Conservation (phyloP, 2,888 invertebrate species). For the Carpatolechia fugitivella region DNA sequence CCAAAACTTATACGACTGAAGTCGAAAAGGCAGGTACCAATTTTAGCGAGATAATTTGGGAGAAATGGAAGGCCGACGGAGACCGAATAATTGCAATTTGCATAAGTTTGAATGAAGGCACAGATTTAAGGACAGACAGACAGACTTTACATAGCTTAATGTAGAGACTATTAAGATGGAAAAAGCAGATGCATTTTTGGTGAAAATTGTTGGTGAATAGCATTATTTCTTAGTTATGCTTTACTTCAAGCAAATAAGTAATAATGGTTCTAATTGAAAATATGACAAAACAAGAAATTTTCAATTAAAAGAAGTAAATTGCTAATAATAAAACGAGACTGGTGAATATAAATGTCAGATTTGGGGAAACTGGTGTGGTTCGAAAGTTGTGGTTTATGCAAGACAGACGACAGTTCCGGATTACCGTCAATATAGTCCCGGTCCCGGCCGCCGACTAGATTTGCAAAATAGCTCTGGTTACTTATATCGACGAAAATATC, state of each 20-base stretch:
- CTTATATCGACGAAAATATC: no score
- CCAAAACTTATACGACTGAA: constrained; percentile 18
- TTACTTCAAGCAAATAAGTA: no score
- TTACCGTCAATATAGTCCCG: constrained; percentile 33
- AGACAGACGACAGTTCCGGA: constrained; percentile 44
- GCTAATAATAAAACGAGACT: no score
- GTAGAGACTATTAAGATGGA: neutral
- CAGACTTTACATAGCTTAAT: constrained; percentile 7
- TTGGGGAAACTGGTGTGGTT: no score
- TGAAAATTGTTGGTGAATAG: neutral
- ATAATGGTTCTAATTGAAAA: no score
- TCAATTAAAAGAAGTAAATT: no score
- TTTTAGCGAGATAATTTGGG: constrained; percentile 42
- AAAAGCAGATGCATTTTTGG: neutral
- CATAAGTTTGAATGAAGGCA: constrained; percentile 43
- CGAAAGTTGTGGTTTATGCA: constrained; percentile 42
- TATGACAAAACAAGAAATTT: no score
- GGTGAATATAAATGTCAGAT: no score
- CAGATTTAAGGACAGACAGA: constrained; percentile 11
- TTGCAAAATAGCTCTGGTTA: neutral
- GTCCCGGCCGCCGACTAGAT: constrained; percentile 15
- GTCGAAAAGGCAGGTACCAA: constrained; percentile 36
- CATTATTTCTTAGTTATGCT: no score
- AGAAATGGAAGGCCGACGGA: constrained; percentile 41
- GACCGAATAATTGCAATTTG: constrained; percentile 48